These are phyloP conservation scores for Leuciscus waleckii DNA, from an alignment of 2,797 vertebrate genomes.

Conservation along the genomic window DNA sequence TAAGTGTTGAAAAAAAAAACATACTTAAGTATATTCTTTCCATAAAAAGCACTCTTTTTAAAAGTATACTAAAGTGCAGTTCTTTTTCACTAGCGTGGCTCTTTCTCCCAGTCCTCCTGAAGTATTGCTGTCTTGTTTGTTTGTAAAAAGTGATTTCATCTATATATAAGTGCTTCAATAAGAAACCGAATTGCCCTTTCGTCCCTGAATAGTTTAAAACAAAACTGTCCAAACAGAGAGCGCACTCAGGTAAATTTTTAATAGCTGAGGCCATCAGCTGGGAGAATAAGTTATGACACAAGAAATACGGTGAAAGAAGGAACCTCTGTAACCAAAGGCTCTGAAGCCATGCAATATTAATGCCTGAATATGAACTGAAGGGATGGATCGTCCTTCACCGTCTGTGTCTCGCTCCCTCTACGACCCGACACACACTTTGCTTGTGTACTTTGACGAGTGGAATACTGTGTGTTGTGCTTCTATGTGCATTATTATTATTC, in stretches of 20 bases:
- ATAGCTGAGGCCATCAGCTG: constrained; percentile 7
- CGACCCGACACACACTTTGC: neutral
- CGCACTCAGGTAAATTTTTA: constrained; percentile 23
- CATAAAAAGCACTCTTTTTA: neutral
- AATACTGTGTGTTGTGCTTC: neutral
- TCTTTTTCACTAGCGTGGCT: neutral
- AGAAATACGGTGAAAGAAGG: constrained; percentile 12
- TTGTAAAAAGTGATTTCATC: neutral
- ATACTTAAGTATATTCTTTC: too few relatives aligned
- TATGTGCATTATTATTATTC: constrained; percentile 35
- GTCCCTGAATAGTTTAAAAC: neutral
- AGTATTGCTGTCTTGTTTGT: neutral
- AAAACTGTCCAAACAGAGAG: constrained; percentile 31
- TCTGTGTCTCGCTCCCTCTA: neutral
- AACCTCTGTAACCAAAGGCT: constrained; percentile 1
- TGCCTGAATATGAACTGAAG: constrained; percentile 22
- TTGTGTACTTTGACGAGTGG: neutral
- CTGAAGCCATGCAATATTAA: constrained; percentile 37
- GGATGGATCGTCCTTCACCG: constrained; percentile 24
- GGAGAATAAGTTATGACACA: constrained; percentile 40
- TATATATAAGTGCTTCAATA: neutral
- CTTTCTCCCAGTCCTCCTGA: neutral
- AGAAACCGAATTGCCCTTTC: neutral
- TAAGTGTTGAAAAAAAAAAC: too few relatives aligned
- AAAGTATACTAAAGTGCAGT: neutral